A percentile compares a stretch with the other conserved stretches of the same genome.
Conservation (phyloP, 2,888 invertebrate species). For the Ischnura elegans region DNA sequence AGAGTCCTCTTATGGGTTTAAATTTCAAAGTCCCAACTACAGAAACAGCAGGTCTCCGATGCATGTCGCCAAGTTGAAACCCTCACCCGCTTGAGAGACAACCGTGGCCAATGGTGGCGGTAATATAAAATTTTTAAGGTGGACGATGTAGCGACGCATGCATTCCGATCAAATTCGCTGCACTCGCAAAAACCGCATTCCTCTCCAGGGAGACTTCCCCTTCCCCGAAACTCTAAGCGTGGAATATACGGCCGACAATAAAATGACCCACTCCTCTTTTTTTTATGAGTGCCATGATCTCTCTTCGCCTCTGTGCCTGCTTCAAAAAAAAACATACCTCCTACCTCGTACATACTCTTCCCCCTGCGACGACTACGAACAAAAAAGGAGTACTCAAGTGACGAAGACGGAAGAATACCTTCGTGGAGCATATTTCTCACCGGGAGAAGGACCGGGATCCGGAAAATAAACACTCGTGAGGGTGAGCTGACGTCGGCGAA, state of each 20-base stretch:
- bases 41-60: no score
- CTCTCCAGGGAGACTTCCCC: neutral
- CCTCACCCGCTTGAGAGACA: no score
- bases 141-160: neutral
- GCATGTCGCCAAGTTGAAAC: no score
- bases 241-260: slow-evolving; percentile 10
- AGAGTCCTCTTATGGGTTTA: no score
- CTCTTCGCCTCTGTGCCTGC: neutral
- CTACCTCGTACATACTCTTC: neutral
- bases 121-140: neutral
- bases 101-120: neutral
- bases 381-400: neutral
- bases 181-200: slow-evolving; percentile 12
- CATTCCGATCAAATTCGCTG: neutral
- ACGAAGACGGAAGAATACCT: neutral
- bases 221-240: neutral
- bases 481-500: slow-evolving; percentile 41
- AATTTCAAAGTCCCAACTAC: no score
- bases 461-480: slow-evolving; percentile 27
- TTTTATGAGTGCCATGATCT: slow-evolving; percentile 16
- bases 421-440: slow-evolving; percentile 22
- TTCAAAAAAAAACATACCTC: neutral
- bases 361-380: neutral
- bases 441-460: slow-evolving; percentile 20
- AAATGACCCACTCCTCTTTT: neutral